Evolutionary conservation across 2,797 vertebrate genomes (phyloP), one percentile per base, ranked within the genome.

Genomic region (Ataeniobius toweri): DNA sequence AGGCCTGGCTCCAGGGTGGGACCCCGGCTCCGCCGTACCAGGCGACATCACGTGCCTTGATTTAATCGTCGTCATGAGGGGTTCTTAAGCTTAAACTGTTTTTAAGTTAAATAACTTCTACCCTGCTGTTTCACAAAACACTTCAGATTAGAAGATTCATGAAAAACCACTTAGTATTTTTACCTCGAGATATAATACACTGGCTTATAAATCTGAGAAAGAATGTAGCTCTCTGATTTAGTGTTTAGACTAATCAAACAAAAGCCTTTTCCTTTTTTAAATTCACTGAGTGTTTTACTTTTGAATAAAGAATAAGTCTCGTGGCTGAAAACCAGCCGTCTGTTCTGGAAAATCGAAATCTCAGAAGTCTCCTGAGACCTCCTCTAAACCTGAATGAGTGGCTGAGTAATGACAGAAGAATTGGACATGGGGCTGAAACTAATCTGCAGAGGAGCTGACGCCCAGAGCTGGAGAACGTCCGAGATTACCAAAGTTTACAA

Each of bases 361-460:
- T 77, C 12, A 0, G 0, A 67, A 76, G 75, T 50, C 63, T 39
- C 46, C 51, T 79, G 79, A 80, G 26, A 3, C 70, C 51, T 51
- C 67, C 48, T 44, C 56, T 74, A 83, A 80, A 41, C 59, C 68
- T 77, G 69, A 58, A 74, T 73, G 67, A 76, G 77, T 28, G 83
- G 84, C 84, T 89, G 85, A 90, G 80, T 88, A 90, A 93, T 88
- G 56, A 44, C 84, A 92, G 85, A 87, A 89, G 84, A 80, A 85
- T 85, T 90, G 78, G 80, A 84, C 24, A 24, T 73, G 86, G 75
- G 80, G 74, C 89, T 92, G 89, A 87, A 90, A 88, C 69, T 85
- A 85, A 92, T 92, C 72, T 77, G 80, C 51, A 31, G 44, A 50
- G n/a, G 85, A 88, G 84, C 51, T 87, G 12, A 91, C 89, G 56